These are phyloP conservation scores for Stylophora pistillata DNA, from an alignment of 64 coral and sea anemone genomes.

Conservation along the genomic window DNA sequence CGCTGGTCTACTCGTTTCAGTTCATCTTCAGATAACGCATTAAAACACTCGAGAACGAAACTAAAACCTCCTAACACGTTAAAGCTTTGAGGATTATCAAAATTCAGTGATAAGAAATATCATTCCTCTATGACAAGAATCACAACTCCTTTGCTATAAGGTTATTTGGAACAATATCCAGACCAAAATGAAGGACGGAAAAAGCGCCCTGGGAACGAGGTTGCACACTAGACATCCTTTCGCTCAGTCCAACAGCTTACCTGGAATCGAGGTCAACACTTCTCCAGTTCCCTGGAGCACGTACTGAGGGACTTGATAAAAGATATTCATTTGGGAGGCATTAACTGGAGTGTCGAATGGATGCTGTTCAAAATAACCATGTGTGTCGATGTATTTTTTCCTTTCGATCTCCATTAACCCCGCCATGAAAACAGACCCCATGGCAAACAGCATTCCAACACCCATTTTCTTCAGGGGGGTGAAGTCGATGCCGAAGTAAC, in stretches of 20 bases:
- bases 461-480: slow-evolving; percentile 81
- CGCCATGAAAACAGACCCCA: slow-evolving; percentile 69
- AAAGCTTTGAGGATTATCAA: too few species aligned
- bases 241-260: not conserved
- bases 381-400: slow-evolving; percentile 25
- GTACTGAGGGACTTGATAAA: slow-evolving; percentile 83
- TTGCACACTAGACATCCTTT: too few species aligned
- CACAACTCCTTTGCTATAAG: too few species aligned
- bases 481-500: slow-evolving; percentile 47
- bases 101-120: too few species aligned
- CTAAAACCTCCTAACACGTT: too few species aligned
- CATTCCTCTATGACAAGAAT: too few species aligned
- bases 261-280: slow-evolving; percentile 66
- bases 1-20: too few species aligned
- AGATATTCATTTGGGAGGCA: slow-evolving; percentile 66
- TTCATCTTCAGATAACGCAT: too few species aligned
- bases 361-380: slow-evolving; percentile 24
- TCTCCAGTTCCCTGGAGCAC: slow-evolving; percentile 64
- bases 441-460: slow-evolving; percentile 88
- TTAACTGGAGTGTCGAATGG: slow-evolving; percentile 48
- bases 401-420: slow-evolving; percentile 70
- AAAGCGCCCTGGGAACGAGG: too few species aligned
- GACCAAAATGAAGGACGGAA: too few species aligned
- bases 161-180: too few species aligned
- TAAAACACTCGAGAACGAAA: too few species aligned